These are phyloP conservation scores for Limnephilus auricula DNA, from an alignment of 2,888 invertebrate species.

Conservation along the genomic window DNA sequence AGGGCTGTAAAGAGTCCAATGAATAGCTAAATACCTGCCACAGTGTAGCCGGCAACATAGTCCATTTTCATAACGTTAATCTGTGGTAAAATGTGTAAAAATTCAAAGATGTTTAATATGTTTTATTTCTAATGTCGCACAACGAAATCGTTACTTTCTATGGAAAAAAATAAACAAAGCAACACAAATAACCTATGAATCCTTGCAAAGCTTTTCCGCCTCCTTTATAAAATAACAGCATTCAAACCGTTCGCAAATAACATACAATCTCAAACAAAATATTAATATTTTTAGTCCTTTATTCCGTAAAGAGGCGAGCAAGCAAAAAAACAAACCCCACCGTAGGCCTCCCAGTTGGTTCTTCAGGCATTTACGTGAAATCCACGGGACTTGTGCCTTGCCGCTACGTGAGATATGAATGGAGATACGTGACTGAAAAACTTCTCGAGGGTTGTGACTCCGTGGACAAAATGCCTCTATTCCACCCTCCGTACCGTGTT, in stretches of 20 bases:
- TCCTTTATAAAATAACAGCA: not conserved
- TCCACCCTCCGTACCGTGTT: not conserved
- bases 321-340: not conserved
- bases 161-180: not conserved
- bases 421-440: slow-evolving; percentile 30
- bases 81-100: too few relatives aligned
- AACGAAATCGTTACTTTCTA: not conserved
- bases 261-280: not conserved
- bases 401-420: slow-evolving; percentile 31
- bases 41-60: too few relatives aligned
- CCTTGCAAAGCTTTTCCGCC: not conserved
- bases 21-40: too few relatives aligned
- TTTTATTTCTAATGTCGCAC: not conserved
- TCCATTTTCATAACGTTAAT: too few relatives aligned
- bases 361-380: slow-evolving; percentile 28
- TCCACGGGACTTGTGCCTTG: slow-evolving; percentile 6
- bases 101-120: too few relatives aligned
- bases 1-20: too few relatives aligned
- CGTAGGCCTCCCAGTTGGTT: not conserved
- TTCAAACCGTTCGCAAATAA: not conserved
- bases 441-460: slow-evolving; percentile 16
- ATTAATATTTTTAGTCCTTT: not conserved
- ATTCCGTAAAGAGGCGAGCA: not conserved
- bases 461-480: slow-evolving; percentile 30
- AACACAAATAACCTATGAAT: not conserved